Evolutionary conservation across 2,888 invertebrate genomes (phyloP), one percentile per base, ranked within the genome.

Genomic region (Caenorhabditis wallacei): DNA sequence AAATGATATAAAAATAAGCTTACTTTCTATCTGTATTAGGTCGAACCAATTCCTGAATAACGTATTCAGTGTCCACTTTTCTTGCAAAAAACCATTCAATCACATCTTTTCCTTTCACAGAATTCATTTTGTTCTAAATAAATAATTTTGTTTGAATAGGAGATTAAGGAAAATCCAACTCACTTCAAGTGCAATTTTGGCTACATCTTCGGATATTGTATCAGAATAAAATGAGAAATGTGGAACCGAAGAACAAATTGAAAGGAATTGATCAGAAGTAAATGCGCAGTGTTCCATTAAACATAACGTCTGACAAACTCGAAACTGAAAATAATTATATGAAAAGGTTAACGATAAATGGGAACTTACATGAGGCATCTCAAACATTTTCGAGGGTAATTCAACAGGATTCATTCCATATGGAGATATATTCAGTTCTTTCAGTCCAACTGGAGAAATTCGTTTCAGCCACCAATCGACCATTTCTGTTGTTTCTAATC

Each of bases 181-280:
- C 18, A 46, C 70, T 30, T 70, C 48, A 7, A 70, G 13, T 1
- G 70, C 70, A 35, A 13, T 3, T 35, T 30, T 46, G 1, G 30
- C 57, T n/a, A 70, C 30, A 48, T 8, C 35, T 18, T 70, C 70
- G 8, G 18, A 20, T 7, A 70, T 48, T 0, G 20, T 43, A 48
- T 70, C 57, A 26, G 70, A 70, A 46, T 57, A 70, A 13, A 70
- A 70, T 8, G 70, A 70, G 20, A 70, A 70, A 18, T 70, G 56
- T 20, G 70, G 48, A 20, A 46, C 43, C 3, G 70, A 46, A 18
- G 57, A 20, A 46, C 46, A 70, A 20, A 70, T 40, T 4, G 70
- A 26, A 8, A 57, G 30, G 20, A 70, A 57, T 30, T 70, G 70
- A 16, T 26, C 46, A 18, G 70, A 16, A 16, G 70, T 18, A 13